Percentiles rank a stretch among this genome's conserved stretches.
These are phyloP conservation scores for Falco naumanni DNA, from an alignment of 2,797 vertebrate genomes.

Conservation along the genomic window DNA sequence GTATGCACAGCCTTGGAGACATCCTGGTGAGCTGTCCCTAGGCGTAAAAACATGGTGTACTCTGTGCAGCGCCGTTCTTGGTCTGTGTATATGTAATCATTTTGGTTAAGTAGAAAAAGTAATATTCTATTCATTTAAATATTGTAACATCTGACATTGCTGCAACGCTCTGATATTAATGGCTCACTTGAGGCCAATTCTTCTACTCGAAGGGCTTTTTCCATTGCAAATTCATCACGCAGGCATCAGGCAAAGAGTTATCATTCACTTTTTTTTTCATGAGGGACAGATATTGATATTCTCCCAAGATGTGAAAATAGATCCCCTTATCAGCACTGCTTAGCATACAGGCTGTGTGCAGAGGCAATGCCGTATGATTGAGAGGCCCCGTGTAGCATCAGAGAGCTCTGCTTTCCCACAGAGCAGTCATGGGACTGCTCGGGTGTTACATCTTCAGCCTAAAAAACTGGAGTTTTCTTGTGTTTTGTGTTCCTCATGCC, in stretches of 20 bases:
- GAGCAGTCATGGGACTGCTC: background rate
- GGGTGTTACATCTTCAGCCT: background rate
- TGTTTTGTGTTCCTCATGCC: background rate
- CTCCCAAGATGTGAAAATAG: background rate
- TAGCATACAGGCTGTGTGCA: background rate
- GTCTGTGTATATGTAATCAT: background rate
- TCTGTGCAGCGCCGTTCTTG: background rate
- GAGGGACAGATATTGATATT: slow-evolving; percentile 44
- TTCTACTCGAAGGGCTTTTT: slow-evolving; percentile 29
- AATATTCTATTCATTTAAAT: slow-evolving; percentile 47
- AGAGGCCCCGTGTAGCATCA: background rate
- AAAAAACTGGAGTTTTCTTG: background rate
- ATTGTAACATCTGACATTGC: slow-evolving; percentile 17
- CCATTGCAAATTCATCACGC: slow-evolving; percentile 12
- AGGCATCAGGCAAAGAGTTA: background rate
- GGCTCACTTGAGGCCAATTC: slow-evolving; percentile 47
- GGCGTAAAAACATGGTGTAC: accelerated
- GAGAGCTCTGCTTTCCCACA: background rate
- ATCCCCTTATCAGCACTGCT: background rate
- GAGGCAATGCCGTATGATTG: accelerated
- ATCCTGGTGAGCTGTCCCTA: background rate
- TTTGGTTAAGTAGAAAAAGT: background rate
- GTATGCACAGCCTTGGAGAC: accelerated
- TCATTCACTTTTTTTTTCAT: background rate
- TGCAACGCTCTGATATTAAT: slow-evolving; percentile 30